phyloP scores from a whole-genome alignment of 2,888 invertebrate species.

The Mantis religiosa region DNA sequence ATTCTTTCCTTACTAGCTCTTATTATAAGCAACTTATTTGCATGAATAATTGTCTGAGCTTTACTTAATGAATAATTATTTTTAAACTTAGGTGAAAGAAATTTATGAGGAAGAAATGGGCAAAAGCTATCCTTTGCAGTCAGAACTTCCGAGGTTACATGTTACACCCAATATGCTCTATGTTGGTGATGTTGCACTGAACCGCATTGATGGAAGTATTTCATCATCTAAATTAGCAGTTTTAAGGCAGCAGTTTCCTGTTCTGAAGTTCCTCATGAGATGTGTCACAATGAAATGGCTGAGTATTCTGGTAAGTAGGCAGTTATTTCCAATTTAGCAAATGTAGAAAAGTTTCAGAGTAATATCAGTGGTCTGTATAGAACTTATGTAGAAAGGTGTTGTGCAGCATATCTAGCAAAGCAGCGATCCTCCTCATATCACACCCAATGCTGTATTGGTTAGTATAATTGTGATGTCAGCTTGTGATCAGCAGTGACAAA shows the following conservation, averaged over 20 bases:
- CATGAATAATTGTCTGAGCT: too few species aligned
- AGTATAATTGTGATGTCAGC: too few species aligned
- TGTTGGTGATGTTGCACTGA: constrained; percentile 60
- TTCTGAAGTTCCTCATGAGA: constrained; percentile 74
- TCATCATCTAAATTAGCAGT: neutral
- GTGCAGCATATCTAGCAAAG: too few species aligned
- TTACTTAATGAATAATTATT: too few species aligned
- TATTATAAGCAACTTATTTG: too few species aligned
- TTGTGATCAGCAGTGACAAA: too few species aligned
- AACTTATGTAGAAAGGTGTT: too few species aligned
- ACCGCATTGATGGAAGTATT: constrained; percentile 37
- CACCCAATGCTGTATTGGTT: too few species aligned
- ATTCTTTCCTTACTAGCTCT: too few species aligned
- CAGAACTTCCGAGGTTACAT: constrained; percentile 54
- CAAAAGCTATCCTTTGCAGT: constrained; percentile 48
- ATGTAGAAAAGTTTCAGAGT: neutral
- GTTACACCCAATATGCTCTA: constrained; percentile 55
- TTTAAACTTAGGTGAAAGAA: constrained; percentile 37
- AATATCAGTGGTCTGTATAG: too few species aligned
- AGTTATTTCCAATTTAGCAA: neutral
- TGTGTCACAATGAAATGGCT: constrained; percentile 92
- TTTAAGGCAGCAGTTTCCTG: neutral
- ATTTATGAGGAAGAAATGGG: constrained; percentile 49
- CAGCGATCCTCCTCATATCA: too few species aligned
- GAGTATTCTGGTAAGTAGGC: constrained; percentile 68